Percentiles rank a stretch among this genome's conserved stretches.
phyloP scores from a whole-genome alignment of 1,140 invertebrate species.

The Macrobrachium rosenbergii region DNA sequence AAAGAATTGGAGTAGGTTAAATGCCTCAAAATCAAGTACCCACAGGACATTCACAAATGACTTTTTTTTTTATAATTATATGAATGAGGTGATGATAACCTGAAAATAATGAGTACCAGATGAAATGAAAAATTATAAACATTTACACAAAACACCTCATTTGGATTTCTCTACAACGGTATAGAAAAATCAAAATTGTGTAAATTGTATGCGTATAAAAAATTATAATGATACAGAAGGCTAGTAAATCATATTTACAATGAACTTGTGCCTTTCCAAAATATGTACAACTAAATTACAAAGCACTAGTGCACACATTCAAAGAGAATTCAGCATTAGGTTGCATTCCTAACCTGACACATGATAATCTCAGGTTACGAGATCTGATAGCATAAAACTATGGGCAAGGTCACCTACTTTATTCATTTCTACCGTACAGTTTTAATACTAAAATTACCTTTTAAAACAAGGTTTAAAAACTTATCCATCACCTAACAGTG shows the following conservation, averaged over 20 bases:
- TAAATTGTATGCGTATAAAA: constrained; percentile 30
- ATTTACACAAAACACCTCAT: constrained; percentile 39
- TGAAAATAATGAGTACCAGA: constrained; percentile 33
- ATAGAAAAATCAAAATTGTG: constrained; percentile 55
- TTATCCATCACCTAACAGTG: too few relatives aligned
- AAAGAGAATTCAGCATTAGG: not conserved
- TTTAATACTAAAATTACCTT: too few relatives aligned
- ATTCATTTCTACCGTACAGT: too few relatives aligned
- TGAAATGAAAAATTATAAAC: constrained; percentile 49
- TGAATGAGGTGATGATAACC: constrained; percentile 47
- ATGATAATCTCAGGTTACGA: not conserved
- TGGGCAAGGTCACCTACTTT: not conserved
- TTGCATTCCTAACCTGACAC: constrained; percentile 17
- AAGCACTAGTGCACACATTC: constrained; percentile 12
- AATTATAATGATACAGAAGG: constrained; percentile 21
- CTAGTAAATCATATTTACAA: constrained; percentile 30
- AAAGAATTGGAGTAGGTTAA: too few relatives aligned
- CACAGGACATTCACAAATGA: constrained; percentile 25
- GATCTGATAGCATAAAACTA: not conserved
- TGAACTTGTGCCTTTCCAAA: constrained; percentile 23
- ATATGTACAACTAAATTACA: constrained; percentile 54
- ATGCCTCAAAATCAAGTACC: not conserved
- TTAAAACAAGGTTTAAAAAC: too few relatives aligned
- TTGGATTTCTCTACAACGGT: constrained; percentile 50
- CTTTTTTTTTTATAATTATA: constrained; percentile 10